Evolutionary conservation across 2,888 invertebrate species (phyloP).

Genomic region (Adela reaumurella): DNA sequence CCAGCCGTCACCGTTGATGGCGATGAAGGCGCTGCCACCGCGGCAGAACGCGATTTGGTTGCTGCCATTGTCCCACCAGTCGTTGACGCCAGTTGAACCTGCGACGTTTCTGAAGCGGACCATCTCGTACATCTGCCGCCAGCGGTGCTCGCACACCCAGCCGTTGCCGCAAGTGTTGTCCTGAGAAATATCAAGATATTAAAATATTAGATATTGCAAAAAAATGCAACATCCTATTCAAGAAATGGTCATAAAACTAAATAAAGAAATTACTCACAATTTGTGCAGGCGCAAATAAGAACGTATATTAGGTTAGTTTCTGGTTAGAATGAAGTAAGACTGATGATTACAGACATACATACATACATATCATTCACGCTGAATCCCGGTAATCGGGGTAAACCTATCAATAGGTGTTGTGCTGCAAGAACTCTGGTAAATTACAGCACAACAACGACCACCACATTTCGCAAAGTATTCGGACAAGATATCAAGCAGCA

Average conservation of each 20-base stretch:
- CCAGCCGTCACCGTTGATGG: slow-evolving; percentile 63
- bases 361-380: too few relatives aligned
- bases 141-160: slow-evolving; percentile 82
- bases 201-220: neutral
- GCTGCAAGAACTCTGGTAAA: too few relatives aligned
- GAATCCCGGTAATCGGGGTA: too few relatives aligned
- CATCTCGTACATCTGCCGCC: slow-evolving; percentile 78
- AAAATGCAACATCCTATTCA: neutral
- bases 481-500: too few relatives aligned
- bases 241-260: neutral
- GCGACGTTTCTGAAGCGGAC: slow-evolving; percentile 68
- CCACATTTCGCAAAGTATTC: too few relatives aligned
- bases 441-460: too few relatives aligned
- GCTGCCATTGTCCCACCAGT: slow-evolving; percentile 78
- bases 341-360: too few relatives aligned
- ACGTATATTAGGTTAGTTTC: neutral
- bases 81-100: slow-evolving; percentile 41
- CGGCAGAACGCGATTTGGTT: slow-evolving; percentile 82
- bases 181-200: slow-evolving; percentile 15
- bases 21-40: slow-evolving; percentile 68
- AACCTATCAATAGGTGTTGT: too few relatives aligned
- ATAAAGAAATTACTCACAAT: neutral
- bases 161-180: slow-evolving; percentile 65
- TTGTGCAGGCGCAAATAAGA: neutral
- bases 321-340: neutral